Base-by-base conservation (phyloP, 2,888 invertebrate genomes). In the Caenorhabditis afra region DNA sequence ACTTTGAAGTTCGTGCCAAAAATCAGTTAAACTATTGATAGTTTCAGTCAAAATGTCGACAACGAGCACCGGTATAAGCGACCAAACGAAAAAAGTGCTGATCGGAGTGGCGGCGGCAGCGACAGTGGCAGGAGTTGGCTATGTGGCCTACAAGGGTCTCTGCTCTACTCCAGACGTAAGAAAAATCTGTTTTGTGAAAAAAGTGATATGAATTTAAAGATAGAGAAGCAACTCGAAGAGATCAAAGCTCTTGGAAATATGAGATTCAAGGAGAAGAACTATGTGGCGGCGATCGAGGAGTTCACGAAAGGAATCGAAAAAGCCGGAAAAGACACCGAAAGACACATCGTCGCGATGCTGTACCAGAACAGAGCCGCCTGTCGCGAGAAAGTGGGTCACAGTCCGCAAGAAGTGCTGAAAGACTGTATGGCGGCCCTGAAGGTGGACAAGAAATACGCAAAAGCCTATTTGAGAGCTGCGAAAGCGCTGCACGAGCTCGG, bases 341-440 rank as follows among this genome's bases (percentile, higher is more conserved):
- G 59, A 3, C 65, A 59, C 14, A 41, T 79, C 3, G 73, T 79
- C 12, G 79, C 79, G 12, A 79, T 79, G 79, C 58, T 79, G 3
- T 79, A 79, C 35, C 79, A 79, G 45, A 79, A 79, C 55, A 67
- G 79, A 29, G 79, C 79, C 8, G 79, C 79, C 3, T 79, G 79
- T 22, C 67, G 73, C 20, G 79, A 79, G 29, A 79, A 73, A 20
- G 29, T 73, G 10, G 67, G 67, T 29, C 61, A 66, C 20, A 67
- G 20, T 10, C 16, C 67, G 0, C 39, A 50, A 11, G 79, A 79
- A 18, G 39, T 79, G 11, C 49, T 79, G 3, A 79, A 79, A 37
- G 79, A 79, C 50, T 79, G 79, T 57, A 10, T 79, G 20, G 61
- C 79, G 0, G 79, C 79, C 5, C 10, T 79, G 23, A 57, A 67